Conservation (phyloP, 2,797 vertebrate genomes). For the Valencia hispanica region DNA sequence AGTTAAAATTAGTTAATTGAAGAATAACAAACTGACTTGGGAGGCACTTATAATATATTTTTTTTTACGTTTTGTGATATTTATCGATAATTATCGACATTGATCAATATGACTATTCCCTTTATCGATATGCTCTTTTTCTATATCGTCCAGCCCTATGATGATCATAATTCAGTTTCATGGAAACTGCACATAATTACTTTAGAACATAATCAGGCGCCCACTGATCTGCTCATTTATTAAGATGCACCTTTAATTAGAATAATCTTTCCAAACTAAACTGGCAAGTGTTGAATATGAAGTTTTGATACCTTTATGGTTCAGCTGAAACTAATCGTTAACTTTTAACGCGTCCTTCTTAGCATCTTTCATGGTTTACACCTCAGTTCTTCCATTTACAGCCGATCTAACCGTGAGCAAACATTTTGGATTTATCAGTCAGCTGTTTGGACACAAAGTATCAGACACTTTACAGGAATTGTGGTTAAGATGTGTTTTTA, state of each 20-base stretch:
- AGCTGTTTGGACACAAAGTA: neutral
- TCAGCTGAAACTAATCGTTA: neutral
- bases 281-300: slow-evolving; percentile 25
- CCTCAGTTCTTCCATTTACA: slow-evolving; percentile 4
- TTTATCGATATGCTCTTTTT: no score
- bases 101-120: no score
- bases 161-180: neutral
- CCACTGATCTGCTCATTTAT: neutral
- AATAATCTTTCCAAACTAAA: neutral
- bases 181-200: neutral
- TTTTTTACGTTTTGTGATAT: no score
- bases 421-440: slow-evolving; percentile 2
- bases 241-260: neutral
- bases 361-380: neutral
- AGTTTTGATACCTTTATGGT: neutral
- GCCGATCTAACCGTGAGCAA: slow-evolving; percentile 12
- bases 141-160: no score
- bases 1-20: no score
- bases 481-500: neutral
- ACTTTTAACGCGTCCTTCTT: neutral
- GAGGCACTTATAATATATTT: no score
- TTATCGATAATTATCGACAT: no score
- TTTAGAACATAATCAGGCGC: no score
- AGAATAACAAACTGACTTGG: no score
- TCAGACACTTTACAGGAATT: neutral